Percentiles rank a stretch among this genome's conserved stretches.
phyloP scores from a whole-genome alignment of 2,113 vertebrate genomes.

The Crotalus helleri region DNA sequence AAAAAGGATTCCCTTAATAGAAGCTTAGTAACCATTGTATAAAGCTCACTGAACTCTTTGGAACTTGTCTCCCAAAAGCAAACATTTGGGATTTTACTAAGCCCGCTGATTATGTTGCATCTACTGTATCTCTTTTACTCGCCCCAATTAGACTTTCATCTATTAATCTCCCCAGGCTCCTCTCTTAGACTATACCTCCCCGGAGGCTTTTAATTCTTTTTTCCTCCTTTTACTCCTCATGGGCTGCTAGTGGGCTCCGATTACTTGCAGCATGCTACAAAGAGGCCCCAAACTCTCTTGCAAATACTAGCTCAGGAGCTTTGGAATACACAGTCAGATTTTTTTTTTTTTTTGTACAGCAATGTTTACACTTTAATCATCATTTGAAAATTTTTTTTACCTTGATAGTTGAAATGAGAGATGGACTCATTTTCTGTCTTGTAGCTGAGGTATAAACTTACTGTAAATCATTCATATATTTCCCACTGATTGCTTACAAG shows the following conservation, averaged over 20 bases:
- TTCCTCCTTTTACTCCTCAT: neutral
- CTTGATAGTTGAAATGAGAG: neutral
- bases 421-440: neutral
- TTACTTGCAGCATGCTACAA: neutral
- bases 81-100: neutral
- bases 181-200: neutral
- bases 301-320: neutral
- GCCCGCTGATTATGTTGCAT: neutral
- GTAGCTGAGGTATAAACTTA: neutral
- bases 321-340: neutral
- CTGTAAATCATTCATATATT: neutral
- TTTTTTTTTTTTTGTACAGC: neutral
- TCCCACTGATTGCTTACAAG: neutral
- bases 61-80: neutral
- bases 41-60: neutral
- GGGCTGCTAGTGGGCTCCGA: neutral
- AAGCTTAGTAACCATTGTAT: neutral
- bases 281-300: neutral
- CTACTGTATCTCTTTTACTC: neutral
- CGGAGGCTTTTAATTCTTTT: constrained; percentile 8
- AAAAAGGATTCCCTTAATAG: neutral
- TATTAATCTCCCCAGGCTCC: neutral
- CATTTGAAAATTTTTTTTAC: neutral
- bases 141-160: neutral
- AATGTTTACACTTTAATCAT: neutral